These are phyloP conservation scores for Rhynchomys soricoides DNA, from an alignment of 2,113 vertebrate genomes.

Conservation along the genomic window DNA sequence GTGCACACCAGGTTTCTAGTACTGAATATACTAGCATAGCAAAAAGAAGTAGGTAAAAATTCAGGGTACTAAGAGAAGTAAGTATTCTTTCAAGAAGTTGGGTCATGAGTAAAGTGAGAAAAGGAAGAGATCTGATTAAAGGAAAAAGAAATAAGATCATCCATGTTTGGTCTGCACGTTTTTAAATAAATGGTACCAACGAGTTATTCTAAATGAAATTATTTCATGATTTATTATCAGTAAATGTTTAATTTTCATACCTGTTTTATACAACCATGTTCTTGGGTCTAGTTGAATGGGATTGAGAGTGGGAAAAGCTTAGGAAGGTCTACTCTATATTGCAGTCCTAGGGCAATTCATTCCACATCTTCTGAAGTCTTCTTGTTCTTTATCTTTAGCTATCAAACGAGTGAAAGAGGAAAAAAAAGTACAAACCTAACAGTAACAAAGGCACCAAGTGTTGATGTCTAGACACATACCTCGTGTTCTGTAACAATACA, in stretches of 20 bases:
- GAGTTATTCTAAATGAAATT: background rate
- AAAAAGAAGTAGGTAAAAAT: background rate
- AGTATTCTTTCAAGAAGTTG: constrained; percentile 42
- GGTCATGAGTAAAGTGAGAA: background rate
- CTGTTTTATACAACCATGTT: background rate
- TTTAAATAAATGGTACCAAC: background rate
- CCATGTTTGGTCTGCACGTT: background rate
- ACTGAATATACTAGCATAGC: background rate
- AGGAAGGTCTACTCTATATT: constrained; percentile 21
- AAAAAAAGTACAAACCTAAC: background rate
- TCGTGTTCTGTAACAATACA: background rate
- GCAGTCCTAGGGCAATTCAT: constrained; percentile 49
- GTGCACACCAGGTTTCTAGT: background rate
- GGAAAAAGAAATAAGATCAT: background rate
- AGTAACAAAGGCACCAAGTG: background rate
- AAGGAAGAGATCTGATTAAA: background rate
- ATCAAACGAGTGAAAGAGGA: background rate
- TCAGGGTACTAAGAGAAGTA: background rate
- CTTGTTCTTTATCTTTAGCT: constrained; percentile 14
- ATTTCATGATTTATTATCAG: background rate
- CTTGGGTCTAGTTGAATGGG: background rate
- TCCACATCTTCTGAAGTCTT: constrained; percentile 47
- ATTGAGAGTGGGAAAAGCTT: background rate
- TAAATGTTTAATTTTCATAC: background rate
- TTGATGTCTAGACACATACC: background rate